phyloP scores from a whole-genome alignment of 2,113 vertebrate species.

The Rhagologus leucostigma region DNA sequence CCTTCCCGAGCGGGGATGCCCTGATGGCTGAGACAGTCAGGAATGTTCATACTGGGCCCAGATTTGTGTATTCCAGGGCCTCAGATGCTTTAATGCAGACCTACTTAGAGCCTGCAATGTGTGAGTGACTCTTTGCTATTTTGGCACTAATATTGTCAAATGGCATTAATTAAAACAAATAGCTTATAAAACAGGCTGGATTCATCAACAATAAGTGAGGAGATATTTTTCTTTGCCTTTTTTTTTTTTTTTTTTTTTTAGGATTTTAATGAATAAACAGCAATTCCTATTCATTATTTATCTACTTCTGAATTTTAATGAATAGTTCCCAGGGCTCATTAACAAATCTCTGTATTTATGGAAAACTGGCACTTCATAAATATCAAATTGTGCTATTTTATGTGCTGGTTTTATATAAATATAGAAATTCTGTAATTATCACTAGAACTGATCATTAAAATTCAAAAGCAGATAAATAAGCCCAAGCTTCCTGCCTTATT shows the following conservation, averaged over 20 bases:
- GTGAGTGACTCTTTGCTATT: not conserved
- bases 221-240: not conserved
- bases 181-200: constrained; percentile 18
- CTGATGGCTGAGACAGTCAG: not conserved
- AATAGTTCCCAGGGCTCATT: constrained; percentile 74
- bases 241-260: not conserved
- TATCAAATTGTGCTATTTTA: constrained; percentile 72
- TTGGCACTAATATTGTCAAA: constrained; percentile 38
- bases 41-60: not conserved
- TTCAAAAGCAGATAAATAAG: constrained; percentile 75
- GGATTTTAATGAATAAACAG: constrained; percentile 70
- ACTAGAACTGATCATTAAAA: constrained; percentile 73
- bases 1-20: not conserved
- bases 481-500: constrained; percentile 58
- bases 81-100: not conserved
- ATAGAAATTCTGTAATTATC: constrained; percentile 78
- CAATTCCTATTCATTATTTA: constrained; percentile 70
- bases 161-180: constrained; percentile 66
- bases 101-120: not conserved
- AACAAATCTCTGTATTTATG: constrained; percentile 74
- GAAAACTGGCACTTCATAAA: constrained; percentile 76
- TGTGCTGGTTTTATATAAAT: constrained; percentile 74
- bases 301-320: constrained; percentile 73
- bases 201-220: constrained; percentile 55
- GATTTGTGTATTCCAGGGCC: not conserved